Evolutionary conservation across 2,888 invertebrate species (phyloP), one percentile per base, ranked within the genome.

Genomic region (Boloria euphrosyne): DNA sequence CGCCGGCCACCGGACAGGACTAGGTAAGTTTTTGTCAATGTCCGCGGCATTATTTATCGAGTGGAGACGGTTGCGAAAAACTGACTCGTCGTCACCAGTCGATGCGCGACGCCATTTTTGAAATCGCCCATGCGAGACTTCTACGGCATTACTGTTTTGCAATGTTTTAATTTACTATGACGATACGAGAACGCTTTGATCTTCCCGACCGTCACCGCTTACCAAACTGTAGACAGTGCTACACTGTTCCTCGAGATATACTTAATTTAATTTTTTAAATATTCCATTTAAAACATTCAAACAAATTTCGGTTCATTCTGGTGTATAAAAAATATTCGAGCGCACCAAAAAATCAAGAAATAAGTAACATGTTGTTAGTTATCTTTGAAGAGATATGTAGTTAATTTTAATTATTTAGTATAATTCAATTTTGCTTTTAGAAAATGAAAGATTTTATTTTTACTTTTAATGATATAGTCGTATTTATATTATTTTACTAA

Each of bases 21-120:
- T 92, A 91, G 92, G 92, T 92, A 74, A 92, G 92, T 92, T 92
- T 92, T 92, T 92, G 89, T 90, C 92, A 92, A 90, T 90, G 90
- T 84, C 86, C 84, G 84, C 88, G 87, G 85, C 89, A 90, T 92
- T 92, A 91, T 92, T 91, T 92, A 92, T 92, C 89, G 87, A 86
- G 89, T 84, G 89, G 91, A 91, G 92, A 92, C 91, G 83, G 88
- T 87, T 84, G 91, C 91, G 92, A 92, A 92, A 92, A 92, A 92
- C 87, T 88, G 78, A 89, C 87, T 86, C 82, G 84, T 83, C 78
- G 84, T 88, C 89, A 89, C 86, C 82, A 83, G 81, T 76, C 82
- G 80, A 78, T 74, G 74, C 78, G 79, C 82, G 85, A 83, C 85
- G 85, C 91, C 92, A 90, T 90, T 90, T 91, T 89, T 85, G 86